A percentile compares a stretch with the other conserved stretches of the same genome.
Evolutionary conservation across 1,140 invertebrate species (phyloP).

Genomic region (Bombus turneri): DNA sequence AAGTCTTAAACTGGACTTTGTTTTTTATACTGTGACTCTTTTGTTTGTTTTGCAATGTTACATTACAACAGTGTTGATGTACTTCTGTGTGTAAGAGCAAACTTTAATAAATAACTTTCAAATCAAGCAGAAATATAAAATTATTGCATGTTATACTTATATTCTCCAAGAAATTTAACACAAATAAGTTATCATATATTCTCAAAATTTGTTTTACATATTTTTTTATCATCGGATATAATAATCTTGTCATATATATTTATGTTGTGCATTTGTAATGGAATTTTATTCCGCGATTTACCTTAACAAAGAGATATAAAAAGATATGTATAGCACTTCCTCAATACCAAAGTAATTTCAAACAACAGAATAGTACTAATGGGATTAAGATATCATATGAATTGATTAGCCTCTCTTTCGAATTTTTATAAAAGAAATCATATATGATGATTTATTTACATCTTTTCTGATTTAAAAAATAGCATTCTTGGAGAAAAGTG

Average conservation of each 20-base stretch:
- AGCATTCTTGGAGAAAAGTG: constrained; percentile 61
- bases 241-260: constrained; percentile 7
- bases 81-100: constrained; percentile 65
- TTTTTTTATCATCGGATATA: background rate
- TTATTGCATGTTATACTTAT: constrained; percentile 29
- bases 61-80: constrained; percentile 69
- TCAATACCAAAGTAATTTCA: constrained; percentile 18
- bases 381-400: background rate
- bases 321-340: constrained; percentile 39
- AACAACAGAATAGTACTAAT: constrained; percentile 22
- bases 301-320: constrained; percentile 19
- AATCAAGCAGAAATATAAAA: constrained; percentile 52
- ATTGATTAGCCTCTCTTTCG: constrained; percentile 10
- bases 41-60: constrained; percentile 61
- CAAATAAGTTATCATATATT: background rate
- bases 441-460: constrained; percentile 37
- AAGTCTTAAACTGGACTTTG: constrained; percentile 70
- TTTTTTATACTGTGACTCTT: constrained; percentile 67
- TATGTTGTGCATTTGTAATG: constrained; percentile 19
- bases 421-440: constrained; percentile 34
- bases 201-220: background rate
- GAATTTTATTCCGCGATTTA: constrained; percentile 25
- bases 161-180: constrained; percentile 62
- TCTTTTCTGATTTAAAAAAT: constrained; percentile 43
- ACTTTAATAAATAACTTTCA: constrained; percentile 54